Evolutionary conservation across 2,888 invertebrate genomes (phyloP).

Genomic region (Mantis religiosa): DNA sequence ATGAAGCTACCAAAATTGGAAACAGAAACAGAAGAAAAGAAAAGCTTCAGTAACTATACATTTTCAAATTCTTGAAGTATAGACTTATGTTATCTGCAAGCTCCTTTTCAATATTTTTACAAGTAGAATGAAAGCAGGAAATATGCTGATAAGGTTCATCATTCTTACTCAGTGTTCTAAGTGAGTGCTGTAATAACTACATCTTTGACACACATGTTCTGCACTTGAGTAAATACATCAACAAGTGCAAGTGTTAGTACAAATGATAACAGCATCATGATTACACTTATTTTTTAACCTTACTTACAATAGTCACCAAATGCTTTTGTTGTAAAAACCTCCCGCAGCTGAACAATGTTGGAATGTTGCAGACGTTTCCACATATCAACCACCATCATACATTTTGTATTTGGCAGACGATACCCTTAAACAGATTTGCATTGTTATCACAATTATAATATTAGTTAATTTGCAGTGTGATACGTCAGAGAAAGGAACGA

Average conservation of each 20-base stretch:
- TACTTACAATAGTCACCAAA: slow-evolving; percentile 92
- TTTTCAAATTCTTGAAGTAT: not conserved
- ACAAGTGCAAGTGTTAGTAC: not conserved
- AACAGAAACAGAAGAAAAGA: not conserved
- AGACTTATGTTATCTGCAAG: too few relatives aligned
- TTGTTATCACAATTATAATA: slow-evolving; percentile 25
- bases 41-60: not conserved
- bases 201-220: not conserved
- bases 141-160: not conserved
- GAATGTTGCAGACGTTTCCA: slow-evolving; percentile 96
- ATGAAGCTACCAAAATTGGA: not conserved
- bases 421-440: slow-evolving; percentile 55
- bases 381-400: slow-evolving; percentile 79
- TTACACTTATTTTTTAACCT: not conserved
- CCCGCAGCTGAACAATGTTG: slow-evolving; percentile 87
- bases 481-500: not conserved
- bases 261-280: not conserved
- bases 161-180: not conserved
- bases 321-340: slow-evolving; percentile 91
- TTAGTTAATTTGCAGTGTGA: not conserved
- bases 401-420: slow-evolving; percentile 76
- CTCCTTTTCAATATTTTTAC: not conserved
- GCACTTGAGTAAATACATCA: not conserved
- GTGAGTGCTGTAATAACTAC: not conserved
- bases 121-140: not conserved